Evolutionary conservation across 2,797 vertebrate genomes (phyloP), one percentile per base, ranked within the genome.

Genomic region (Malacoctenus gilli): DNA sequence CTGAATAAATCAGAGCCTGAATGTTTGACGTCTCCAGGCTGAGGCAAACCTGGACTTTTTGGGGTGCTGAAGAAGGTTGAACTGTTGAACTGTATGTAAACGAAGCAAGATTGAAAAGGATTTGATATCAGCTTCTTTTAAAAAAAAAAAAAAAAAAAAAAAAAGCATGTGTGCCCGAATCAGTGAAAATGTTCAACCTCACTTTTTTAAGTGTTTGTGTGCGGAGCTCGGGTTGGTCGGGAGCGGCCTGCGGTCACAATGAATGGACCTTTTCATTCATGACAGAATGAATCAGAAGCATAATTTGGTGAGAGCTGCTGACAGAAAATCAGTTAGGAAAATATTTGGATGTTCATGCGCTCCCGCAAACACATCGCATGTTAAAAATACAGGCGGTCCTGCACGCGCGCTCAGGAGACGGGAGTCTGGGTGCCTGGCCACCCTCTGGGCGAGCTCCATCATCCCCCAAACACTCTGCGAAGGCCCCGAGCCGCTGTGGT

Each of bases 301-400:
- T 77, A 79, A 87, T 87, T 85, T 84, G 72, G 71, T 77, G 78
- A 86, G 85, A 84, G 68, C 79, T 67, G 86, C 85, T 87, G 86
- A 90, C 85, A 91, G 84, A 89, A 89, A 87, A 86, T 88, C 85
- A 88, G 77, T 80, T 80, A 80, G 69, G 52, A 89, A 90, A 91
- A 90, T 87, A 91, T 90, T 89, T 88, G 70, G 74, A 77, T 59
- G 42, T 77, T 63, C 76, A 66, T 51, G 61, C 53, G 42, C 77
- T 49, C 59, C 71, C 54, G 66, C 44, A 78, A 89, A 86, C 83
- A 80, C 81, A 85, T 77, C 64, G 55, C 72, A 71, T 75, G 74
- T 79, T 85, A 72, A 83, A 89, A 86, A 86, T 75, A 83, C 56
- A 83, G 79, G 72, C 11, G 12, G 49, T 66, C 72, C 38, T 44